phyloP scores from a whole-genome alignment of 2,888 invertebrate genomes.

The Cephus runcator region DNA sequence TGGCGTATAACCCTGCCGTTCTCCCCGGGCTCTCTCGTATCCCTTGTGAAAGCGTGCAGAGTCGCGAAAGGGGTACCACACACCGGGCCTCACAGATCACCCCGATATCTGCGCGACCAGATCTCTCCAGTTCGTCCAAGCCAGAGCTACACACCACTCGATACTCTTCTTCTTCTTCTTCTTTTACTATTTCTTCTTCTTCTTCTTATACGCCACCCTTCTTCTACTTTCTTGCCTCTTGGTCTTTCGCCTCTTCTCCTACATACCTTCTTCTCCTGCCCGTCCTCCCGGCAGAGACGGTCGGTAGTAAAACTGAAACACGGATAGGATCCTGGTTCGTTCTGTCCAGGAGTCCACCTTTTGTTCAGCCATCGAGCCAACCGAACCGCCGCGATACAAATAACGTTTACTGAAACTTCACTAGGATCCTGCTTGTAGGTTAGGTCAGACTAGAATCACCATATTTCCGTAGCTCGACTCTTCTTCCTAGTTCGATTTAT shows the following conservation, averaged over 20 bases:
- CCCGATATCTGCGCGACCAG: slow-evolving; percentile 59
- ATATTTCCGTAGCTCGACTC: background rate
- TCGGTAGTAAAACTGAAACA: slow-evolving; percentile 11
- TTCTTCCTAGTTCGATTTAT: background rate
- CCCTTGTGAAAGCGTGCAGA: slow-evolving; percentile 39
- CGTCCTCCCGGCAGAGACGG: slow-evolving; percentile 24
- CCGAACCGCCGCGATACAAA: background rate
- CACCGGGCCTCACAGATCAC: slow-evolving; percentile 66
- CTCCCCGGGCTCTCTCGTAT: slow-evolving; percentile 13
- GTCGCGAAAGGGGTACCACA: slow-evolving; percentile 63
- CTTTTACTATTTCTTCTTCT: slow-evolving; percentile 24
- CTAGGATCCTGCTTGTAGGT: background rate
- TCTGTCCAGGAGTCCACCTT: slow-evolving; percentile 29
- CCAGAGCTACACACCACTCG: slow-evolving; percentile 39
- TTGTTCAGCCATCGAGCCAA: slow-evolving; percentile 20
- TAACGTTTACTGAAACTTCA: background rate
- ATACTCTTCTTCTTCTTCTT: slow-evolving; percentile 20
- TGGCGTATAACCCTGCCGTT: slow-evolving; percentile 16
- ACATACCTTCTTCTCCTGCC: slow-evolving; percentile 25
- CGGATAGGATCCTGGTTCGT: slow-evolving; percentile 27
- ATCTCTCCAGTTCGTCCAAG: slow-evolving; percentile 53
- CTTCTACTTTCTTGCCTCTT: slow-evolving; percentile 19
- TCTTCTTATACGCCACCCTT: slow-evolving; percentile 8
- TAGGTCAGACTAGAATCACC: background rate
- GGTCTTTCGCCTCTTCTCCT: slow-evolving; percentile 17